Evolutionary conservation across 2,888 invertebrate species (phyloP), one percentile per base, ranked within the genome.

Genomic region (Portevinia maculata): DNA sequence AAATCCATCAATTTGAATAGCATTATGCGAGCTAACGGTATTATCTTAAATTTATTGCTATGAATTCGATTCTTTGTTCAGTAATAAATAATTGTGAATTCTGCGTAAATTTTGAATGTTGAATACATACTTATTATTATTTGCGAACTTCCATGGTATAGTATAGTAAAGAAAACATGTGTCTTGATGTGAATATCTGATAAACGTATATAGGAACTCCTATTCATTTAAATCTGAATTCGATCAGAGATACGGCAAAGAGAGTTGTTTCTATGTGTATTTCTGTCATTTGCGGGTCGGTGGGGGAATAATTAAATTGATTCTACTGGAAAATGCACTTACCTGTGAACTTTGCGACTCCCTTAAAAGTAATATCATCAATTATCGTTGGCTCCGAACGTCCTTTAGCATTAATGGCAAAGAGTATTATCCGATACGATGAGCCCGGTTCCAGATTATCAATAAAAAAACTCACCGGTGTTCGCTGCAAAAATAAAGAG

Each of bases 341-440:
- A 96, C 96, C 96, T 90, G 96, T 96, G 89, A 93, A 95, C 91
- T 96, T 96, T 70, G 96, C 96, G 87, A 96, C 96, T 85, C 96
- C 96, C 88, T 95, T 95, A 88, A 96, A 93, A 8, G 95, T 96
- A 86, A 96, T 95, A 41, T 96, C 95, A 89, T 96, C 96, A 81
- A 97, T 94, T 70, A 96, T 93, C 64, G 95, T 93, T 32, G 96
- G 95, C 86, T 97, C 96, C 87, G 96, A 96, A 74, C 95, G 92
- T 52, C 97, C 97, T 89, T 97, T 97, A 59, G 95, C 95, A 91
- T 97, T 97, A 87, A 95, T 94, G 3, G 97, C 96, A 88, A 95
- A 97, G 85, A 97, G 91, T 88, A 95, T 95, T 86, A 97, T 94
- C 86, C 95, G 93, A 92, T 95, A 96, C 89, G 94, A 96, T 85